Conservation (phyloP, 2,113 vertebrate genomes). For the Amphiprion percula region DNA sequence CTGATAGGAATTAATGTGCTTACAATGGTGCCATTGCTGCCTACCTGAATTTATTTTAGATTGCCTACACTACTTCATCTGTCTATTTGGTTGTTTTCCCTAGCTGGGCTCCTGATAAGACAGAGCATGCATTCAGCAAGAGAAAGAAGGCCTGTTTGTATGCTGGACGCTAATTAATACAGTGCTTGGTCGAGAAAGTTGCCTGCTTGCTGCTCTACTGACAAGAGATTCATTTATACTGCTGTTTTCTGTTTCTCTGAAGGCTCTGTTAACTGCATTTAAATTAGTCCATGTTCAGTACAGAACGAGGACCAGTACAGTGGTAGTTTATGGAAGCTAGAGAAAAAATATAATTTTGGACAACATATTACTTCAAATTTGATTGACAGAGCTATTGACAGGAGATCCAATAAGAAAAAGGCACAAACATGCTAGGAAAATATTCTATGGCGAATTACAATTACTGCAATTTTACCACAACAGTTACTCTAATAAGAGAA, state of each 20-base stretch:
- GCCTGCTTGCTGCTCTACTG: constrained; percentile 74
- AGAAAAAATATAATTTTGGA: constrained; percentile 31
- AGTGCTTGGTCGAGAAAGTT: constrained; percentile 75
- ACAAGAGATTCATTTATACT: constrained; percentile 82
- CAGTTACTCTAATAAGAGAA: constrained; percentile 35
- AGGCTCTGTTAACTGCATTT: constrained; percentile 83
- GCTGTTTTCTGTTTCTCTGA: constrained; percentile 77
- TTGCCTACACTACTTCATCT: constrained; percentile 73
- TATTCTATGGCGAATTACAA: constrained; percentile 38
- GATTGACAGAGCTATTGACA: constrained; percentile 30
- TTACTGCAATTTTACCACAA: constrained; percentile 39
- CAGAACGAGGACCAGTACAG: constrained; percentile 65
- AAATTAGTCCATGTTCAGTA: constrained; percentile 79
- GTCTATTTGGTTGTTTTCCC: constrained; percentile 65
- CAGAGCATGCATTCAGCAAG: constrained; percentile 69
- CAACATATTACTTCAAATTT: constrained; percentile 4
- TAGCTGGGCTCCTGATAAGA: constrained; percentile 75
- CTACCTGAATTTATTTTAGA: constrained; percentile 78
- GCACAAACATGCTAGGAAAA: constrained; percentile 17
- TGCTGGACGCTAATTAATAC: constrained; percentile 85
- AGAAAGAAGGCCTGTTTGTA: constrained; percentile 76
- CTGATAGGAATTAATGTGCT: constrained; percentile 73
- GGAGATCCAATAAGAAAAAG: constrained; percentile 19
- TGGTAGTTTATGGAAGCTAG: constrained; percentile 60
- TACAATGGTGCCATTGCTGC: constrained; percentile 69